Percentiles rank a stretch among this genome's conserved stretches.
phyloP scores from a whole-genome alignment of 1,140 invertebrate species.

The Luehdorfia chinensis region DNA sequence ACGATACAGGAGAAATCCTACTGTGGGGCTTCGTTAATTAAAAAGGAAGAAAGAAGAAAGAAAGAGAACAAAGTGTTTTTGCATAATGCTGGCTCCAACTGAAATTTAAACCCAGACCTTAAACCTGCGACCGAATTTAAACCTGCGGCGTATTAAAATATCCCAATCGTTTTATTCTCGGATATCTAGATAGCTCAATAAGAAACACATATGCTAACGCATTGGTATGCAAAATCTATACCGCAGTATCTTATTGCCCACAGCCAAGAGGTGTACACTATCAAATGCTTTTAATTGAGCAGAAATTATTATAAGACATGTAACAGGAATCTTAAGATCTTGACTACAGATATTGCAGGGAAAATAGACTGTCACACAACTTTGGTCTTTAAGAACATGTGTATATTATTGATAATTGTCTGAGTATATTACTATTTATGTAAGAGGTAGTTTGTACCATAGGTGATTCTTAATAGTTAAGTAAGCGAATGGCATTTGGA shows the following conservation, averaged over 20 bases:
- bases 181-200: not conserved
- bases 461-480: conserved; percentile 4
- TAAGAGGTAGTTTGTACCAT: not conserved
- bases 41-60: too few species aligned
- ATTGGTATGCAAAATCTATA: conserved; percentile 1
- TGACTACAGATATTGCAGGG: not conserved
- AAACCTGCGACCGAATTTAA: too few species aligned
- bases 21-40: too few species aligned
- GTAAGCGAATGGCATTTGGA: conserved; percentile 7
- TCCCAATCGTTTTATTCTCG: too few species aligned
- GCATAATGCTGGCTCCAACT: too few species aligned
- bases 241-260: conserved; percentile 2
- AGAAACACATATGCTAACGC: not conserved
- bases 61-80: too few species aligned
- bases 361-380: not conserved
- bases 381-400: not conserved
- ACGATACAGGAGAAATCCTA: too few species aligned
- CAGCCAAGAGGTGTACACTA: conserved; percentile 6
- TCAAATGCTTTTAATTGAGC: conserved; percentile 18
- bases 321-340: conserved; percentile 11
- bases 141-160: too few species aligned
- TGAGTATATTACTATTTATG: not conserved
- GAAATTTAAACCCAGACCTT: too few species aligned
- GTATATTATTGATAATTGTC: not conserved
- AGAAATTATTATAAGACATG: conserved; percentile 20